These are phyloP conservation scores for Leptopilina myrica DNA, from an alignment of 2,888 invertebrate genomes.

Conservation along the genomic window DNA sequence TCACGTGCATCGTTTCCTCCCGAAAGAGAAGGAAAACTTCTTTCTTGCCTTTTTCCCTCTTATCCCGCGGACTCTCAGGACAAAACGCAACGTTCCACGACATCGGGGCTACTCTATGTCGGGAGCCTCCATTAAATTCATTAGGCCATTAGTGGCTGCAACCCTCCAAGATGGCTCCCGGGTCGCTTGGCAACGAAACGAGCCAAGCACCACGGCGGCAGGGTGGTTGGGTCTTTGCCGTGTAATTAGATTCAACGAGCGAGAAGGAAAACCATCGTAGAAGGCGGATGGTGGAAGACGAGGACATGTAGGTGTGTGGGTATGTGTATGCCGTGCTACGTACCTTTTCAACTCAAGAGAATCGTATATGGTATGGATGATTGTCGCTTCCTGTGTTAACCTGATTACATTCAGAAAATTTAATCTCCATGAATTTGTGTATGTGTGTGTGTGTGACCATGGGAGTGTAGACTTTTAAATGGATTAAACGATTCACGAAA, in stretches of 20 bases:
- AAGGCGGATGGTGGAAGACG: conserved; percentile 55
- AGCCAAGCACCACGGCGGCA: conserved; percentile 55
- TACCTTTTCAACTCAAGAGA: conserved; percentile 55
- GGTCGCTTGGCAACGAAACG: conserved; percentile 74
- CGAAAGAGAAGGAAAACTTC: conserved; percentile 42
- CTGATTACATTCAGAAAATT: conserved; percentile 22
- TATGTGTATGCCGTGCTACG: conserved; percentile 40
- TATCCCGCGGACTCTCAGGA: conserved; percentile 50
- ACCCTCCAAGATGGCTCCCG: conserved; percentile 77
- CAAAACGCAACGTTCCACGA: conserved; percentile 46
- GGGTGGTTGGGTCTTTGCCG: conserved; percentile 58
- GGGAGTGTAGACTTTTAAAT: background rate
- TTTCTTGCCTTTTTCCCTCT: conserved; percentile 46
- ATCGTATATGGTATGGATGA: conserved; percentile 45
- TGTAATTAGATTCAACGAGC: conserved; percentile 77
- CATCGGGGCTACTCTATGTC: conserved; percentile 65
- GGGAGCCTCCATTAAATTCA: conserved; percentile 77
- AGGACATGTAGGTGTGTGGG: conserved; percentile 54
- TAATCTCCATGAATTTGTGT: background rate
- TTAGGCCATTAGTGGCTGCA: conserved; percentile 77
- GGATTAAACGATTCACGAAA: conserved; percentile 4
- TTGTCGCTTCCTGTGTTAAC: conserved; percentile 33
- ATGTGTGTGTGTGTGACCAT: background rate
- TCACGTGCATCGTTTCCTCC: conserved; percentile 44
- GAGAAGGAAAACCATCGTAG: conserved; percentile 63